phyloP scores from a whole-genome alignment of 2,888 invertebrate genomes.

The Heliconius sara region DNA sequence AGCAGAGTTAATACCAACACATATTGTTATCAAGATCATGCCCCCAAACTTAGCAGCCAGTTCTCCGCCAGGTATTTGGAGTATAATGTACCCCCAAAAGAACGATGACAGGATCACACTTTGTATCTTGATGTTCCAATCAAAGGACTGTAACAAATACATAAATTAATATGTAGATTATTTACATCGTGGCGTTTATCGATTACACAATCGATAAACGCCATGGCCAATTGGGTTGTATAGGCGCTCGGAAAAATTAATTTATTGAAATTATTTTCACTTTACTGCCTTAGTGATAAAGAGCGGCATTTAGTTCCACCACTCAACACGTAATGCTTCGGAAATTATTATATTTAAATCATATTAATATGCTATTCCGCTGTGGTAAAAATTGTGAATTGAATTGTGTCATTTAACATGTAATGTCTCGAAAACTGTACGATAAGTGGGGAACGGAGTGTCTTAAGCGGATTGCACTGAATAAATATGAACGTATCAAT shows the following conservation, averaged over 20 bases:
- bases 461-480: too few relatives aligned
- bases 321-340: too few relatives aligned
- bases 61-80: constrained; percentile 88
- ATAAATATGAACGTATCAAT: background rate
- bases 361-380: too few relatives aligned
- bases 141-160: constrained; percentile 62
- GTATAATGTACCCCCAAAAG: constrained; percentile 87
- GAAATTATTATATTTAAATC: too few relatives aligned
- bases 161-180: background rate
- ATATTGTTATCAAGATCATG: constrained; percentile 81
- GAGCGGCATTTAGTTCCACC: too few relatives aligned
- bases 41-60: constrained; percentile 89
- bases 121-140: constrained; percentile 82
- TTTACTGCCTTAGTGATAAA: too few relatives aligned
- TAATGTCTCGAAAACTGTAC: background rate
- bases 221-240: too few relatives aligned
- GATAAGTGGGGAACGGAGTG: background rate
- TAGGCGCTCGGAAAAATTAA: too few relatives aligned
- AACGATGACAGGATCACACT: constrained; percentile 82
- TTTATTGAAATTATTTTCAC: too few relatives aligned
- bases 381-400: too few relatives aligned
- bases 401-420: too few relatives aligned
- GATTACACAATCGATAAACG: background rate
- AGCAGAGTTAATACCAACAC: constrained; percentile 69
- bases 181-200: background rate